Evolutionary conservation across 2,113 vertebrate species (phyloP).

Genomic region (Cromileptes altivelis): DNA sequence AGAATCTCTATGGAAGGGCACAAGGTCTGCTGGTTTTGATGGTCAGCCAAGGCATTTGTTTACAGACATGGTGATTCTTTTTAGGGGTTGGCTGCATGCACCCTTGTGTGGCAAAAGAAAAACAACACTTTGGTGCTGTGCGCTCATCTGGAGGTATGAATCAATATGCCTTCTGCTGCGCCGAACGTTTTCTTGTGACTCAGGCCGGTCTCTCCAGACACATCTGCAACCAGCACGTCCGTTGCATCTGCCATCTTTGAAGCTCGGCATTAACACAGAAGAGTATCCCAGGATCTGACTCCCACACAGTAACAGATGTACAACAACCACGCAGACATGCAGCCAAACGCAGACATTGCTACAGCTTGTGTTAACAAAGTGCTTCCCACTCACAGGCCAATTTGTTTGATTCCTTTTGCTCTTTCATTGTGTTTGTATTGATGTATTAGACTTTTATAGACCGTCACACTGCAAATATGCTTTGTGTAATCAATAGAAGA

Average conservation of each 20-base stretch:
- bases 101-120: constrained; percentile 69
- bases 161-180: constrained; percentile 75
- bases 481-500: constrained; percentile 64
- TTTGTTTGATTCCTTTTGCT: constrained; percentile 77
- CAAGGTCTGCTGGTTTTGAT: constrained; percentile 81
- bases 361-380: constrained; percentile 70
- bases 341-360: constrained; percentile 57
- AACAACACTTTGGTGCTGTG: constrained; percentile 74
- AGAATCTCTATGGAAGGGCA: constrained; percentile 79
- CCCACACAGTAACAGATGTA: constrained; percentile 75
- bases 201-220: constrained; percentile 73
- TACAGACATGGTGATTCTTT: constrained; percentile 74
- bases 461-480: constrained; percentile 38
- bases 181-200: constrained; percentile 72
- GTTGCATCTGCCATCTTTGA: constrained; percentile 74
- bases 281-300: constrained; percentile 72
- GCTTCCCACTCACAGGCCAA: constrained; percentile 74
- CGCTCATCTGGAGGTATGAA: constrained; percentile 75
- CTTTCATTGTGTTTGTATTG: constrained; percentile 58
- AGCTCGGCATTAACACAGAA: constrained; percentile 68
- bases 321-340: constrained; percentile 56
- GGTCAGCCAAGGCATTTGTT: constrained; percentile 82
- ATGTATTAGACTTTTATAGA: constrained; percentile 62
- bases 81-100: constrained; percentile 70
- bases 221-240: constrained; percentile 65